Conservation (phyloP, 1,140 invertebrate species). For the Mycetomoellerius zeteki region DNA sequence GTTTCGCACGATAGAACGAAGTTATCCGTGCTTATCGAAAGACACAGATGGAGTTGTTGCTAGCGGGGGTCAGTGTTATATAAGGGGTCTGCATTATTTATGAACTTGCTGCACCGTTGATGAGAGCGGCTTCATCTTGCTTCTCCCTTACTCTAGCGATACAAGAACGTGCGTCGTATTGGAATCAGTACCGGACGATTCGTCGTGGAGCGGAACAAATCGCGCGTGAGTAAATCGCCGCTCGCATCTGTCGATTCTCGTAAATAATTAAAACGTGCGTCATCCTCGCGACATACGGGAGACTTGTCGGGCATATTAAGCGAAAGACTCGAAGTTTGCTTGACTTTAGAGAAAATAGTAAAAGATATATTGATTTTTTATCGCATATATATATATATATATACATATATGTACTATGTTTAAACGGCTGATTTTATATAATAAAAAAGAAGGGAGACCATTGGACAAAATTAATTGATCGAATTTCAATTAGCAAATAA, state of each 20-base stretch:
- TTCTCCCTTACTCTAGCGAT: constrained; percentile 33
- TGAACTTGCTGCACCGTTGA: constrained; percentile 80
- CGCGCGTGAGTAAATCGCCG: constrained; percentile 67
- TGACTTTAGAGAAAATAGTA: not conserved
- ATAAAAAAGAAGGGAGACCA: not conserved
- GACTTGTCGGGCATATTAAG: constrained; percentile 44
- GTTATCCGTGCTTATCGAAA: not conserved
- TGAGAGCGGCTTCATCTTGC: constrained; percentile 72
- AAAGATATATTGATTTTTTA: not conserved
- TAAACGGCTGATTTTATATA: not conserved
- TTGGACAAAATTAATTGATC: not conserved
- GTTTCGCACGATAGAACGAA: constrained; percentile 15
- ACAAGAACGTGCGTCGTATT: constrained; percentile 43
- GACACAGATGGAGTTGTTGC: constrained; percentile 60
- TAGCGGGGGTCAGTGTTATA: constrained; percentile 54
- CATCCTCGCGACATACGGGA: constrained; percentile 55
- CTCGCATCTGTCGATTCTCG: constrained; percentile 69
- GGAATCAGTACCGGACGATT: constrained; percentile 18
- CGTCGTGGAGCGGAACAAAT: constrained; percentile 69
- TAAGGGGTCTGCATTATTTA: constrained; percentile 84
- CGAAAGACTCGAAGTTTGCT: not conserved
- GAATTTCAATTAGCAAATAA: not conserved
- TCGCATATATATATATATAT: not conserved
- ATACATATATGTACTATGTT: too few relatives aligned
- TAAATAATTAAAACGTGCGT: constrained; percentile 75